phyloP scores from a whole-genome alignment of 2,888 invertebrate species.

The Polydrusus tereticollis region DNA sequence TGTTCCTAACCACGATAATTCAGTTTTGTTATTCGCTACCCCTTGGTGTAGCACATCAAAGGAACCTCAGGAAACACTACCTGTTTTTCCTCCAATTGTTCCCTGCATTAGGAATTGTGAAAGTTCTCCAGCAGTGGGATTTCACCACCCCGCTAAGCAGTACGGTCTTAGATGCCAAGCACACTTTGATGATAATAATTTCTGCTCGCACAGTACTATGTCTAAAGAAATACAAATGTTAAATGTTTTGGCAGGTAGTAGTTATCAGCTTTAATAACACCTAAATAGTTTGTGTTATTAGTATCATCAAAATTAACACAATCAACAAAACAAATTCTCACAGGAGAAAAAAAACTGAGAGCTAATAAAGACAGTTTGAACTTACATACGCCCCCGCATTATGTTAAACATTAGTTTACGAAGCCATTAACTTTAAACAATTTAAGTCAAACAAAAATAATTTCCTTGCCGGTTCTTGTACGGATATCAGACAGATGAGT shows the following conservation, averaged over 20 bases:
- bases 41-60: too few relatives aligned
- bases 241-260: neutral
- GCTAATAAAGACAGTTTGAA: constrained; percentile 4
- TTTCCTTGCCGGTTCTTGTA: constrained; percentile 6
- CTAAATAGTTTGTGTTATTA: neutral
- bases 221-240: too few relatives aligned
- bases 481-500: constrained; percentile 19
- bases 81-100: too few relatives aligned
- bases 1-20: too few relatives aligned
- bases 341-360: neutral
- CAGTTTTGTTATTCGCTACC: too few relatives aligned
- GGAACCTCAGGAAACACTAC: too few relatives aligned
- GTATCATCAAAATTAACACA: neutral
- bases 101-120: too few relatives aligned
- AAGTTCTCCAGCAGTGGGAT: too few relatives aligned
- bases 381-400: constrained; percentile 11
- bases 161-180: too few relatives aligned
- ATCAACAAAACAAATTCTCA: neutral
- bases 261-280: neutral
- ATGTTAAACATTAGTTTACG: constrained; percentile 24
- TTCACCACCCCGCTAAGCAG: too few relatives aligned
- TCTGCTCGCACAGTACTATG: too few relatives aligned
- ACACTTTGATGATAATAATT: too few relatives aligned
- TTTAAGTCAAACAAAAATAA: constrained; percentile 25
- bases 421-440: constrained; percentile 11